Evolutionary conservation across 2,113 vertebrate genomes (phyloP), one percentile per base, ranked within the genome.

Genomic region (Clupea harengus): DNA sequence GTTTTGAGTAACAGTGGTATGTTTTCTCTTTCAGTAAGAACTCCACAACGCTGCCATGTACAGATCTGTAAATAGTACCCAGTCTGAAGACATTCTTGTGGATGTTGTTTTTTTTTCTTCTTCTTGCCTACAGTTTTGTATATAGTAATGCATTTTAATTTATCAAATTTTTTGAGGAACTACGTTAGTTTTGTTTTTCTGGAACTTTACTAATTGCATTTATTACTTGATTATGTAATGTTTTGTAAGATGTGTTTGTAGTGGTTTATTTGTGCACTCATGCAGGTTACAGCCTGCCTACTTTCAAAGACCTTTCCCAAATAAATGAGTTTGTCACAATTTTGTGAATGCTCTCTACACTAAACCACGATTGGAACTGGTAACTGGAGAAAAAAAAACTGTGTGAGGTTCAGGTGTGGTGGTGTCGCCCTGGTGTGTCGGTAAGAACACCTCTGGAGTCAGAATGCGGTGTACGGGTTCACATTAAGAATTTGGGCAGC

Each of bases 21-120:
- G 17, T 86, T 84, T 44, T 87, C 46, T 92, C 64, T 92, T 92
- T 84, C 91, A 94, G 94, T 94, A 93, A 90, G 89, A 92, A 75
- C 88, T 91, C 82, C 78, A 39, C 13, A 4, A 85, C 82, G 10
- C 85, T 87, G 72, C 88, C 45, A 25, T 95, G 93, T 95, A 94
- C 88, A 95, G 85, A 84, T 4, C 86, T 96, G 95, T 96, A 95
- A 93, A 96, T 96, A 95, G 44, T 25, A 54, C 28, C 72, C 64
- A 17, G 83, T 50, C 46, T 64, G 28, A 84, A 45, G 87, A 89
- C 84, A 54, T 11, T 28, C 8, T 89, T 86, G 54, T 60, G 54
- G 18, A 22, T 60, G 47, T 11, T 85, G 80, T 78, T 82, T 87
- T 78, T 25, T 82, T 20, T 46, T 86, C 72, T 32, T 83, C 78